Base-by-base conservation (phyloP, 2,113 vertebrate species). In the Odontophorus gujanensis region DNA sequence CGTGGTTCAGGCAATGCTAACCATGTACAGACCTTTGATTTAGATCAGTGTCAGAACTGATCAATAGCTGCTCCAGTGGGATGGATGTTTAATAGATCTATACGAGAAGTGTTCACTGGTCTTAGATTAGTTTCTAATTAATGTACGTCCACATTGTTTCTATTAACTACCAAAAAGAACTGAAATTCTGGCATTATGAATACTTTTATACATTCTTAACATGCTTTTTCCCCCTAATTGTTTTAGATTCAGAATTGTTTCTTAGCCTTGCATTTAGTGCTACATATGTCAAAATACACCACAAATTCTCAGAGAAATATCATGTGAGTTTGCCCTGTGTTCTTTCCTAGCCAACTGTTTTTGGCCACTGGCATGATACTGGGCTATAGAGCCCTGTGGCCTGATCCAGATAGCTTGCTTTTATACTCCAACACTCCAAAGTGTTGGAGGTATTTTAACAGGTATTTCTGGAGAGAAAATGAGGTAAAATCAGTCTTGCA, bases 381-480 rank as follows among this genome's bases (percentile, higher is more conserved):
- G 11, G 3, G 11, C 13, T 63, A 38, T 26, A 38, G 7, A 28
- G 9, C 4, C 28, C 28, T 19, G 6, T 67, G n/a, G 19, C 34
- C 21, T 63, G 20, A n/a, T 58, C 4, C 12, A 2, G 0, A 18
- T 11, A 63, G 8, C 30, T 91, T 73, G 5, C 55, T 61, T 3
- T 67, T 38, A 36, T 12, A 32, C 21, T 86, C 15, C 13, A 36
- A 7, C 0, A 1, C 19, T n/a, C 2, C 36, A 45, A 61, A 61
- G 17, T 51, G 12, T 40, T 40, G 40, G 40, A 40, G 40, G 40
- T 12, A 40, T 40, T 40, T 40, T 40, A 40, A 40, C 30, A 57
- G 53, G 9, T 57, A 32, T 57, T 3, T 76, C 65, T 40, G 24
- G 4, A 73, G 40, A 40, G 13, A 13, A 92, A 79, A 62, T 6